These are phyloP conservation scores for Corythaixoides concolor DNA, from an alignment of 2,113 vertebrate species.

Conservation along the genomic window DNA sequence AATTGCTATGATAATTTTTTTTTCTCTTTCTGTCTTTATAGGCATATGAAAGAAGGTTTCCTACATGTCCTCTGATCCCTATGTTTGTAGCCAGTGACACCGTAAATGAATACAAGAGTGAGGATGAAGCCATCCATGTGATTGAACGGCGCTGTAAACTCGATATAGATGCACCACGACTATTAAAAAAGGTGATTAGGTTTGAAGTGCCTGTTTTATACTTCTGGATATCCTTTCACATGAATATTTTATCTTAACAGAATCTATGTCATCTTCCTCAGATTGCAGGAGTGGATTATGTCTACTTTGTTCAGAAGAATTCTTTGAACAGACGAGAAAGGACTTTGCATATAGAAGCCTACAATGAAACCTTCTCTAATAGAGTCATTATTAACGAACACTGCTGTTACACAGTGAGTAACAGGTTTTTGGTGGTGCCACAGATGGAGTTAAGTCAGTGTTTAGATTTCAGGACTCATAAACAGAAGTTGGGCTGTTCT, in stretches of 20 bases:
- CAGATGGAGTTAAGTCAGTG: background rate
- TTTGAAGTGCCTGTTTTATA: background rate
- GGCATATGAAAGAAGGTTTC: constrained; percentile 94
- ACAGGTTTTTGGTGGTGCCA: background rate
- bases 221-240: background rate
- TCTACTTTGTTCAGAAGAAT: constrained; percentile 97
- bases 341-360: constrained; percentile 93
- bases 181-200: constrained; percentile 88
- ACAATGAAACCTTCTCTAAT: constrained; percentile 95
- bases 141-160: constrained; percentile 90
- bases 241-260: background rate
- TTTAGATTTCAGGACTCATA: background rate
- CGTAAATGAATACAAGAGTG: constrained; percentile 82
- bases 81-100: constrained; percentile 94
- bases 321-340: constrained; percentile 89
- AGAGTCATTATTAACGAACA: constrained; percentile 91
- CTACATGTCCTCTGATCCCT: constrained; percentile 90
- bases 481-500: background rate
- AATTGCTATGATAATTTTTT: background rate
- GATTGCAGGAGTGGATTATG: constrained; percentile 96
- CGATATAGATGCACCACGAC: constrained; percentile 90
- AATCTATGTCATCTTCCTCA: constrained; percentile 11
- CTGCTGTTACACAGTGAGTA: constrained; percentile 93
- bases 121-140: constrained; percentile 81
- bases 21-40: constrained; percentile 16